A percentile compares a stretch with the other conserved stretches of the same genome.
These are phyloP conservation scores for Scolopax bukidnonensis DNA, from an alignment of 2,797 vertebrate genomes.

Conservation along the genomic window DNA sequence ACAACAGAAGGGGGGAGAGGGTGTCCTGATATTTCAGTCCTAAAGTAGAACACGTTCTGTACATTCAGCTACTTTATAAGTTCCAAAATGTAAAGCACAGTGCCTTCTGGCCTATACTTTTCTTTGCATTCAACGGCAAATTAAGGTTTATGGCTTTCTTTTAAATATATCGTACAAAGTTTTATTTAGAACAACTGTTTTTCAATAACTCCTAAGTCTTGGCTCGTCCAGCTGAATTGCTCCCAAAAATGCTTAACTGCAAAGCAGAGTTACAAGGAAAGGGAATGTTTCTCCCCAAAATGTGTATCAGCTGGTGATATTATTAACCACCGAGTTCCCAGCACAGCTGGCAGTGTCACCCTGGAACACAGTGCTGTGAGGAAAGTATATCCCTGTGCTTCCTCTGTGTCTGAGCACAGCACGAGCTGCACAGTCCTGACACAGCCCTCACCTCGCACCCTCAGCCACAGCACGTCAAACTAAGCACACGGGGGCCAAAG, in stretches of 20 bases:
- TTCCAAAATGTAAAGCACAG: background rate
- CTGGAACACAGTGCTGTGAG: background rate
- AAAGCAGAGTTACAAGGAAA: background rate
- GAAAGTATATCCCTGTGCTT: background rate
- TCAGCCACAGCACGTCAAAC: background rate
- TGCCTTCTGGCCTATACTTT: background rate
- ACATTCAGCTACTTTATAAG: background rate
- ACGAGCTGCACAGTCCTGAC: too few species aligned
- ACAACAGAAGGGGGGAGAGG: background rate
- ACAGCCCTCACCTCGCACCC: background rate
- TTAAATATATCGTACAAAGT: background rate
- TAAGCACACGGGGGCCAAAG: background rate
- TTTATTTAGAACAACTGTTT: slow-evolving; percentile 43
- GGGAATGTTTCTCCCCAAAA: background rate
- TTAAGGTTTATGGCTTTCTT: slow-evolving; percentile 35
- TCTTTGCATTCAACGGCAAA: slow-evolving; percentile 16
- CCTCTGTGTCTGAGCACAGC: background rate
- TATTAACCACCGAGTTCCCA: slow-evolving; percentile 30
- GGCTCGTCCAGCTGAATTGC: background rate
- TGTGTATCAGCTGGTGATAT: background rate
- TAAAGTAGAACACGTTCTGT: background rate
- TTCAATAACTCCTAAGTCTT: slow-evolving; percentile 7
- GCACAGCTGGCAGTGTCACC: background rate
- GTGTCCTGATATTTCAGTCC: background rate
- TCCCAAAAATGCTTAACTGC: background rate